phyloP scores from a whole-genome alignment of 1,140 invertebrate species.

The Caenorhabditis tropicalis region DNA sequence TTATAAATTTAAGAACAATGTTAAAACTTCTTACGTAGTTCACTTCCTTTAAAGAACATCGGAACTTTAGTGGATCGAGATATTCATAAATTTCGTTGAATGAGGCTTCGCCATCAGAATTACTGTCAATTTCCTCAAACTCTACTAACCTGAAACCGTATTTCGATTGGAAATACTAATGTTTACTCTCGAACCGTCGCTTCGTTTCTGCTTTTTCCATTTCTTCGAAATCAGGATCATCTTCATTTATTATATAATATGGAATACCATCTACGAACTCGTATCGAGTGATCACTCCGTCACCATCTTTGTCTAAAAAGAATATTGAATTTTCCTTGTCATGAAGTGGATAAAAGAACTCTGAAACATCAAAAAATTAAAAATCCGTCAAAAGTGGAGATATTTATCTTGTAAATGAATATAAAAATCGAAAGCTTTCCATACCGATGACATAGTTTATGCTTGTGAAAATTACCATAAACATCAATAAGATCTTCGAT shows the following conservation, averaged over 20 bases:
- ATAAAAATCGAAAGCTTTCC: neutral
- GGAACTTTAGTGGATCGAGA: neutral
- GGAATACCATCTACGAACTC: neutral
- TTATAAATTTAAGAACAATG: neutral
- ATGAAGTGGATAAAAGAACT: too few relatives aligned
- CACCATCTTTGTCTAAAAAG: neutral
- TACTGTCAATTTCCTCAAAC: neutral
- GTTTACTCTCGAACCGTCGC: neutral
- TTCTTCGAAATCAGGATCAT: neutral
- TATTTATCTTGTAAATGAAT: too few relatives aligned
- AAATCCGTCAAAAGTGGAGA: too few relatives aligned
- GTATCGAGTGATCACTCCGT: neutral
- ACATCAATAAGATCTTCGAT: neutral
- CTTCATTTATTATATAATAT: neutral
- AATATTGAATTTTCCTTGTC: too few relatives aligned
- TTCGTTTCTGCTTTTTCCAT: neutral
- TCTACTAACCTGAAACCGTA: neutral
- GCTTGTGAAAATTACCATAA: too few relatives aligned
- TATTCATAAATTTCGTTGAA: neutral
- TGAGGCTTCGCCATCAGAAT: neutral
- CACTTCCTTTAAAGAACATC: neutral
- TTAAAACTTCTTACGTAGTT: neutral
- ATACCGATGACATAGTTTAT: too few relatives aligned
- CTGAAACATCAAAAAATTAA: too few relatives aligned
- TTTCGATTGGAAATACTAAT: neutral